phyloP scores from a whole-genome alignment of 2,797 vertebrate species.

The Mormyrops boulengeri region DNA sequence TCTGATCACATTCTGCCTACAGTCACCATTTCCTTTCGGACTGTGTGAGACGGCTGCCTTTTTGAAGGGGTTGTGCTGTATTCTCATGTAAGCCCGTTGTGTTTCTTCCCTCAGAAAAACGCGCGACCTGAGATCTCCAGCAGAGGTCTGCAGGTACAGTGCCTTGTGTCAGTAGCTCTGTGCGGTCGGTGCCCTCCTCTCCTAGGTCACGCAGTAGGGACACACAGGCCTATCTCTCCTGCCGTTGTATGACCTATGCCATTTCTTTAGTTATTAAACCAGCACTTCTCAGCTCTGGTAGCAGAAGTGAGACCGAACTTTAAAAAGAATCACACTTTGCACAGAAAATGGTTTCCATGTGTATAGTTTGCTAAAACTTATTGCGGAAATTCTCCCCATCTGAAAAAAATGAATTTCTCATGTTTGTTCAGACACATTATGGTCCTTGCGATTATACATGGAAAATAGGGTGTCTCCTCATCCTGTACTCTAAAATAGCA shows the following conservation, averaged over 20 bases:
- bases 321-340: neutral
- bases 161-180: neutral
- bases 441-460: neutral
- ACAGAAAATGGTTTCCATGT: neutral
- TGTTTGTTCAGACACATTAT: neutral
- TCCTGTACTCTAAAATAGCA: neutral
- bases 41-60: neutral
- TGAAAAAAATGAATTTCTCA: neutral
- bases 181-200: neutral
- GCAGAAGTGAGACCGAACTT: conserved; percentile 7
- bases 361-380: neutral
- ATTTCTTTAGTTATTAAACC: neutral
- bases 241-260: neutral
- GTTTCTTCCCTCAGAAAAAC: neutral
- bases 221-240: neutral
- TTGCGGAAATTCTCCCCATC: neutral
- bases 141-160: conserved; percentile 48
- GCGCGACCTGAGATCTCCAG: conserved; percentile 22
- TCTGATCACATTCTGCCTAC: neutral
- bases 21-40: neutral
- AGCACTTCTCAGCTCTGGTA: neutral
- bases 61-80: neutral
- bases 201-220: neutral
- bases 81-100: neutral
- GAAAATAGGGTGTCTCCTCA: neutral